These are phyloP conservation scores for Donacobius atricapilla DNA, from an alignment of 2,113 vertebrate genomes.

Conservation along the genomic window DNA sequence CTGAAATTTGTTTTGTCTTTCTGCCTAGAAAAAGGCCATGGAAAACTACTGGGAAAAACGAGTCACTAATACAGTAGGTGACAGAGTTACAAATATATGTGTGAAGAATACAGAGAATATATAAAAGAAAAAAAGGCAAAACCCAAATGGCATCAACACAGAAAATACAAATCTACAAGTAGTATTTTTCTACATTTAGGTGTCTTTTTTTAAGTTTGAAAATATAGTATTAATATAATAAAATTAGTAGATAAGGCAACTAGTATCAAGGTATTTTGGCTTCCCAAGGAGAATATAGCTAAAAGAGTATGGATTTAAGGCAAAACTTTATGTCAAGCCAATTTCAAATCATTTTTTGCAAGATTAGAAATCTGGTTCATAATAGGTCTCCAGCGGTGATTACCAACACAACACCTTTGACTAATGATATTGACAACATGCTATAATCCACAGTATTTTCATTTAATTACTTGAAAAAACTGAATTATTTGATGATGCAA, in stretches of 20 bases:
- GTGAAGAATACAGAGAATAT: neutral
- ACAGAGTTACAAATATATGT: neutral
- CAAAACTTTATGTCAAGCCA: neutral
- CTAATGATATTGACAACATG: neutral
- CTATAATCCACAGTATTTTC: neutral
- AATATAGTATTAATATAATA: neutral
- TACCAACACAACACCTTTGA: neutral
- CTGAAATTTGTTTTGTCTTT: neutral
- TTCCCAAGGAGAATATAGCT: neutral
- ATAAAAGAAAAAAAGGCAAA: neutral
- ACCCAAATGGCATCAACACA: neutral
- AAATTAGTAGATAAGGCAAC: neutral
- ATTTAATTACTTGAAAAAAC: neutral
- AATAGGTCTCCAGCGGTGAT: rapidly evolving
- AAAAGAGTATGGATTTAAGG: neutral
- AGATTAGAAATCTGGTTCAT: neutral
- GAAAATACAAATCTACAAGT: neutral
- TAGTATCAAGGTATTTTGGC: neutral
- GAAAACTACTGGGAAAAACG: neutral
- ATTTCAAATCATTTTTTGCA: neutral
- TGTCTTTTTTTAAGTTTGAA: neutral
- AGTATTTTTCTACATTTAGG: neutral
- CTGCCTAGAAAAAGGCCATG: neutral
- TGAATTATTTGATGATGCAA: neutral
- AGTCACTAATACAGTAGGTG: neutral